Base-by-base conservation (phyloP, 2,797 vertebrate species). In the Sebastes vulpes region DNA sequence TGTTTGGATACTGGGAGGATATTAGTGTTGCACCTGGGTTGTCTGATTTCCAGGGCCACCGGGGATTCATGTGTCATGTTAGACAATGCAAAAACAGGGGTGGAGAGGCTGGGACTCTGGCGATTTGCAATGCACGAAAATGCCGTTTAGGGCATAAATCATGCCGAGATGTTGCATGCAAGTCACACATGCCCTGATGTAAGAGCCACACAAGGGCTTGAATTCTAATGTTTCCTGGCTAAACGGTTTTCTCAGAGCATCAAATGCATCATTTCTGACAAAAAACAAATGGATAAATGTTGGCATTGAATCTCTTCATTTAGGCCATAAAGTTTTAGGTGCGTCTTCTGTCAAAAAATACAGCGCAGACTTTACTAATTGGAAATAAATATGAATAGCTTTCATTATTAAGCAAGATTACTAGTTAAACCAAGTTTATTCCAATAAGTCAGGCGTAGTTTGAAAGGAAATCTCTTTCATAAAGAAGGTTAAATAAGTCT, bases 1-100 rank as follows among this genome's bases (percentile, higher is more conserved):
- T 97, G 98, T 99, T 99, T 98, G 98, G 97, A 97, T 97, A 97
- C 97, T 95, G 97, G 95, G 96, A 97, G 97, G 97, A 97, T 96
- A 97, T 98, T 97, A 97, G 96, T 92, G 97, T 97, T 97, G 97
- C 98, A 99, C 98, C 97, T 98, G 98, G 97, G 94, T 95, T 96
- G 97, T 97, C 97, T 97, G 97, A 97, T 96, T 97, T 94, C 96
- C 91, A 91, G 92, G 95, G 95, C 96, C 98, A 91, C 97, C 85
- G 83, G 98, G 97, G 98, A 99, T 96, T 97, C 96, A 97, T 98
- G 96, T 90, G 97, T 99, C 98, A 95, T 85, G 92, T 94, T 91
- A 84, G 90, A 88, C 94, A 95, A 96, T 91, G 93, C 87, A 91
- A 92, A 91, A 93, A 90, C 91, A 89, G 89, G 67, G 86, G 81